Percentiles rank a stretch among this genome's conserved stretches.
phyloP scores from a whole-genome alignment of 1,140 invertebrate species.

The Temnothorax nylanderi region DNA sequence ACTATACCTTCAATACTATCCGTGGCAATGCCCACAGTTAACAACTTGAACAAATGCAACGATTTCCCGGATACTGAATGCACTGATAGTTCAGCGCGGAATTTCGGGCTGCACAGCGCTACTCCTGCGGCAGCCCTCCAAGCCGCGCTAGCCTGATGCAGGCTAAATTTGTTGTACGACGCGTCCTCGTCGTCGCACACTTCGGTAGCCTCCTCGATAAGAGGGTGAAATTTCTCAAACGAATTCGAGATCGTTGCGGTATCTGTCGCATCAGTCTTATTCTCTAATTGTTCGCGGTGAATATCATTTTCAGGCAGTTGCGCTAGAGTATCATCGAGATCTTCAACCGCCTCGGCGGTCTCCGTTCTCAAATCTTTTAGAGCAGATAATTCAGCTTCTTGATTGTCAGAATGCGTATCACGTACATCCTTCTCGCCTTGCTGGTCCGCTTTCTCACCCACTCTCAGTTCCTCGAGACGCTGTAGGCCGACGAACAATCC shows the following conservation, averaged over 20 bases:
- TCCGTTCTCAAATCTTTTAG: neutral
- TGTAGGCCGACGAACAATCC: conserved; percentile 75
- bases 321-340: neutral
- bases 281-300: neutral
- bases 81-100: conserved; percentile 83
- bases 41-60: conserved; percentile 73
- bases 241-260: neutral
- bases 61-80: conserved; percentile 75
- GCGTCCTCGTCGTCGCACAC: neutral
- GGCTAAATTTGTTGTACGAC: conserved; percentile 63
- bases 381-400: neutral
- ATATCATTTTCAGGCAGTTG: neutral
- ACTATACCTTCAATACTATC: conserved; percentile 78
- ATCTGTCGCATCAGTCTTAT: conserved; percentile 54
- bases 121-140: conserved; percentile 88
- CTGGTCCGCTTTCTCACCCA: neutral
- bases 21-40: conserved; percentile 78
- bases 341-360: neutral
- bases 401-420: conserved; percentile 12
- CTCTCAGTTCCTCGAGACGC: neutral
- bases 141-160: conserved; percentile 82
- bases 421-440: conserved; percentile 16
- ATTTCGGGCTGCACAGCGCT: conserved; percentile 87
- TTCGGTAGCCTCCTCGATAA: neutral
- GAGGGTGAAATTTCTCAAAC: neutral